Evolutionary conservation across 1,140 invertebrate genomes (phyloP).

Genomic region (Drosophila tani): DNA sequence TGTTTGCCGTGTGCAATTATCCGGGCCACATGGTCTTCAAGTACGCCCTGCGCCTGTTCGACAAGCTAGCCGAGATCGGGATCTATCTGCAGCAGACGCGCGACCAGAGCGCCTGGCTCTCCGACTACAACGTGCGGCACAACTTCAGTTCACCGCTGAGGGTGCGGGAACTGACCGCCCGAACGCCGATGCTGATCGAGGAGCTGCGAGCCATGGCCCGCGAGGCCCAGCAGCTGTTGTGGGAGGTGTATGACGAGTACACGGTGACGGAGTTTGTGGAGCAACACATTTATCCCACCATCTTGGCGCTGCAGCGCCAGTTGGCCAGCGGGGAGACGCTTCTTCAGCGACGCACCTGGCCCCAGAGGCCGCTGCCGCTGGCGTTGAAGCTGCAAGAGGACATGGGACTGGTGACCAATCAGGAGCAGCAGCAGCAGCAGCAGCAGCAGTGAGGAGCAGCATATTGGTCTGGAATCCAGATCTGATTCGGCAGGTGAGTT

Average conservation of each 20-base stretch:
- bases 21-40: conserved; percentile 87
- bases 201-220: conserved; percentile 87
- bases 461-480: no score
- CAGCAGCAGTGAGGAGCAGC: conserved; percentile 27
- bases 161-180: conserved; percentile 89
- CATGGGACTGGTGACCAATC: conserved; percentile 55
- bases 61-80: conserved; percentile 86
- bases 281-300: conserved; percentile 86
- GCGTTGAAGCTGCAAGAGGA: conserved; percentile 57
- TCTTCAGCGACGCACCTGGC: conserved; percentile 81
- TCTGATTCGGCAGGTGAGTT: conserved; percentile 7
- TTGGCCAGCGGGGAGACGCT: conserved; percentile 84
- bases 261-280: conserved; percentile 92
- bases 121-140: conserved; percentile 91
- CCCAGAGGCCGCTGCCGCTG: conserved; percentile 81
- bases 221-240: conserved; percentile 88
- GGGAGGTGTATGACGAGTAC: conserved; percentile 89
- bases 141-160: conserved; percentile 91
- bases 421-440: conserved; percentile 28
- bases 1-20: conserved; percentile 84
- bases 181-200: conserved; percentile 88
- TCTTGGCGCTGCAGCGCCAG: conserved; percentile 85
- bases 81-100: conserved; percentile 84
- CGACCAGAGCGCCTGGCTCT: conserved; percentile 89
- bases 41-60: conserved; percentile 86